phyloP scores from a whole-genome alignment of 2,113 vertebrate genomes.

The Plecturocebus donacophilus region DNA sequence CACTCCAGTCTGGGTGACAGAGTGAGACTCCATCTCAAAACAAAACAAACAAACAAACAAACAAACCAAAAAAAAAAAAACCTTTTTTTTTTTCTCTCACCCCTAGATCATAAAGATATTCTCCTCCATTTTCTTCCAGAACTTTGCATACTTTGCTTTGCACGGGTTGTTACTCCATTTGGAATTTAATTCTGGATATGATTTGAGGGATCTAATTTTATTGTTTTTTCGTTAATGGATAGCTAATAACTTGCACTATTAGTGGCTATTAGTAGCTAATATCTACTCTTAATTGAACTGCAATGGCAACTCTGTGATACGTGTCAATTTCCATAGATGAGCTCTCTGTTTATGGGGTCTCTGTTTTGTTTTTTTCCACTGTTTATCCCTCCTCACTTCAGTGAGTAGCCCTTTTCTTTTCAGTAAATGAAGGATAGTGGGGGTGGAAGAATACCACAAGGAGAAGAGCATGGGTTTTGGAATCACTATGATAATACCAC shows the following conservation, averaged over 20 bases:
- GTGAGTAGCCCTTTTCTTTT: too few relatives aligned
- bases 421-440: too few relatives aligned
- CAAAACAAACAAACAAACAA: too few relatives aligned
- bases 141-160: neutral
- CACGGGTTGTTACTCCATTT: neutral
- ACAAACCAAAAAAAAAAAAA: too few relatives aligned
- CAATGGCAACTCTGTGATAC: neutral
- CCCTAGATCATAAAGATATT: neutral
- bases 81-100: neutral
- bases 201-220: neutral
- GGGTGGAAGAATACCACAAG: too few relatives aligned
- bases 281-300: neutral
- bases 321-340: neutral
- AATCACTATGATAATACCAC: too few relatives aligned
- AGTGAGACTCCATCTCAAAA: too few relatives aligned
- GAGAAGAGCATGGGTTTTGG: too few relatives aligned
- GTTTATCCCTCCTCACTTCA: neutral
- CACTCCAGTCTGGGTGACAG: too few relatives aligned
- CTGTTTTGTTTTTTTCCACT: neutral
- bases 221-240: neutral
- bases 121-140: neutral
- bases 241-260: neutral
- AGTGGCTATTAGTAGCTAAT: neutral
- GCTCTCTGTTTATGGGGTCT: neutral
- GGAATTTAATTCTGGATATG: neutral